These are phyloP conservation scores for Cerastoderma edule DNA, from an alignment of 2,888 invertebrate genomes.

Conservation along the genomic window DNA sequence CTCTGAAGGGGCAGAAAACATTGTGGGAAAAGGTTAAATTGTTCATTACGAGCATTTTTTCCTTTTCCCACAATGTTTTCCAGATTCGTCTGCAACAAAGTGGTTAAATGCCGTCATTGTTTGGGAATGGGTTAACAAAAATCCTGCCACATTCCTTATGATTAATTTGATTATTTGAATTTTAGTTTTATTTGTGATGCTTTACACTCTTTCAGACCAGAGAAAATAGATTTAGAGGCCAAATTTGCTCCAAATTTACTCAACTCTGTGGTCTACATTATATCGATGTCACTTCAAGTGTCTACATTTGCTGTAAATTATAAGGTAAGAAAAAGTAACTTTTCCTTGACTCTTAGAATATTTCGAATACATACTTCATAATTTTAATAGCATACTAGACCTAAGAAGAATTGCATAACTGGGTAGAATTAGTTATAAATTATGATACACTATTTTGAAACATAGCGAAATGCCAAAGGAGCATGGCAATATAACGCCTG, in stretches of 20 bases:
- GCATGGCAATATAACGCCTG: no score
- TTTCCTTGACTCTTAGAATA: neutral
- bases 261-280: slow-evolving; percentile 99
- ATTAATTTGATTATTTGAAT: slow-evolving; percentile 84
- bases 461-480: no score
- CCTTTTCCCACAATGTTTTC: slow-evolving; percentile 11
- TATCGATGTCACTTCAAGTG: slow-evolving; percentile 98
- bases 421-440: no score
- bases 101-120: neutral
- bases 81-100: neutral
- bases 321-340: slow-evolving; percentile 87
- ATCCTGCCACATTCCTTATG: neutral
- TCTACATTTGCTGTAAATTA: slow-evolving; percentile 99
- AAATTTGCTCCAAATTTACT: slow-evolving; percentile 96
- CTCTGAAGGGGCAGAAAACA: no score
- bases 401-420: no score
- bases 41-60: neutral
- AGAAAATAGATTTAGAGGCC: slow-evolving; percentile 88
- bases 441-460: no score
- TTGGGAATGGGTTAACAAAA: neutral
- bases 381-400: no score
- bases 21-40: neutral
- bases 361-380: no score
- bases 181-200: no score
- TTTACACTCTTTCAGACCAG: slow-evolving; percentile 52